Evolutionary conservation across 2,797 vertebrate species (phyloP).

Genomic region (Hoplostethus mediterraneus): DNA sequence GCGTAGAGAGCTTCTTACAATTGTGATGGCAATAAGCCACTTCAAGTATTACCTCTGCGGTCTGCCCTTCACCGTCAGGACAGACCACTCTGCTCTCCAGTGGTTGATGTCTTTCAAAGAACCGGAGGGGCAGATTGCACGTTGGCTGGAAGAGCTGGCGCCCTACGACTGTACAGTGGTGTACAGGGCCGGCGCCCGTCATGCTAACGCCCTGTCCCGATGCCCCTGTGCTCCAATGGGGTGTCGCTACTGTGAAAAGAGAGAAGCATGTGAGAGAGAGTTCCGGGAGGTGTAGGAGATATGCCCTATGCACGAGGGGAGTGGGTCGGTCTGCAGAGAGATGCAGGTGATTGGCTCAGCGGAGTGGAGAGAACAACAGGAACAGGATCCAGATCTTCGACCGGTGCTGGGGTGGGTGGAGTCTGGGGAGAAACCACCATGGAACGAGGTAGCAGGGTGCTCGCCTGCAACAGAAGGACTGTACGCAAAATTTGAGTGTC

Average conservation of each 20-base stretch:
- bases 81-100: constrained; percentile 35
- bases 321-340: neutral
- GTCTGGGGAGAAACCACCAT: neutral
- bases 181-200: constrained; percentile 10
- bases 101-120: constrained; percentile 38
- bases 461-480: constrained; percentile 20
- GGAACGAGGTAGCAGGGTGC: constrained; percentile 6
- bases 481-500: constrained; percentile 16
- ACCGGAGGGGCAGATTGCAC: constrained; percentile 6
- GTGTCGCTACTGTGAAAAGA: constrained; percentile 2
- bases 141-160: neutral
- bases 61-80: constrained; percentile 27
- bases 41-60: constrained; percentile 34
- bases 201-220: constrained; percentile 11
- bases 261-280: neutral
- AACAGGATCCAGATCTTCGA: constrained; percentile 25
- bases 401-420: constrained; percentile 25
- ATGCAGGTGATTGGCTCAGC: neutral
- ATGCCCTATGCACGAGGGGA: neutral
- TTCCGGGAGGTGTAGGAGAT: neutral
- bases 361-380: constrained; percentile 19
- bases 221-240: neutral
- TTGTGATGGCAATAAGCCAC: neutral
- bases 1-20: too few species aligned
- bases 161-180: constrained; percentile 4